phyloP scores from a whole-genome alignment of 2,113 vertebrate genomes.

The Seriola dumerili region DNA sequence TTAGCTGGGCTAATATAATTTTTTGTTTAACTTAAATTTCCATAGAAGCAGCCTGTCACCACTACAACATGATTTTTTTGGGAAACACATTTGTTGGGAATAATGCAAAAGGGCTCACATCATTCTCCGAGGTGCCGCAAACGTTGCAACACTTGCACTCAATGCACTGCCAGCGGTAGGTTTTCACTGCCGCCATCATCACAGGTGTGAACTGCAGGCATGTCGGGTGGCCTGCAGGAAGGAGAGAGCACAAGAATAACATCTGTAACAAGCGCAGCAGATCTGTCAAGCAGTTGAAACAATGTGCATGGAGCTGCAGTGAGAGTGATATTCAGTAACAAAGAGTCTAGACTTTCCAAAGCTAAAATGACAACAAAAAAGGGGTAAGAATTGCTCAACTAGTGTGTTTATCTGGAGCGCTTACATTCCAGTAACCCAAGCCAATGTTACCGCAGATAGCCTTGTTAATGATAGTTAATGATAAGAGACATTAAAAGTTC shows the following conservation, averaged over 20 bases:
- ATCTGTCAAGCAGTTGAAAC: not conserved
- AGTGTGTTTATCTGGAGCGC: too few species aligned
- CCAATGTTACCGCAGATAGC: too few species aligned
- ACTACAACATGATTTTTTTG: not conserved
- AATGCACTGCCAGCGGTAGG: constrained; percentile 98
- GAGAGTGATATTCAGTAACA: not conserved
- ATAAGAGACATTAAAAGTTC: not conserved
- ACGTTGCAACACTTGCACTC: constrained; percentile 99
- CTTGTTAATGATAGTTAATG: not conserved
- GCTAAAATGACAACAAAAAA: not conserved
- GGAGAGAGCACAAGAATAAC: not conserved
- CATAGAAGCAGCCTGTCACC: too few species aligned
- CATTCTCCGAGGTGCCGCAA: constrained; percentile 96
- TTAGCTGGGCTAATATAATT: too few species aligned
- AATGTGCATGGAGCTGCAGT: not conserved
- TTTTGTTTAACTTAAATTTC: too few species aligned
- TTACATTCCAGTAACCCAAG: too few species aligned
- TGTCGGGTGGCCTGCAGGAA: constrained; percentile 89
- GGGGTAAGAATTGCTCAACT: not conserved
- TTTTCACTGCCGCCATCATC: constrained; percentile 98
- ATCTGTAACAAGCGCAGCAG: not conserved
- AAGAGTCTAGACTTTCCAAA: not conserved
- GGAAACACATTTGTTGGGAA: not conserved
- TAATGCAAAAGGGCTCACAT: constrained; percentile 83
- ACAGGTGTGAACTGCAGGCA: constrained; percentile 97